Evolutionary conservation across 2,113 vertebrate genomes (phyloP).

Genomic region (Vombatus ursinus): DNA sequence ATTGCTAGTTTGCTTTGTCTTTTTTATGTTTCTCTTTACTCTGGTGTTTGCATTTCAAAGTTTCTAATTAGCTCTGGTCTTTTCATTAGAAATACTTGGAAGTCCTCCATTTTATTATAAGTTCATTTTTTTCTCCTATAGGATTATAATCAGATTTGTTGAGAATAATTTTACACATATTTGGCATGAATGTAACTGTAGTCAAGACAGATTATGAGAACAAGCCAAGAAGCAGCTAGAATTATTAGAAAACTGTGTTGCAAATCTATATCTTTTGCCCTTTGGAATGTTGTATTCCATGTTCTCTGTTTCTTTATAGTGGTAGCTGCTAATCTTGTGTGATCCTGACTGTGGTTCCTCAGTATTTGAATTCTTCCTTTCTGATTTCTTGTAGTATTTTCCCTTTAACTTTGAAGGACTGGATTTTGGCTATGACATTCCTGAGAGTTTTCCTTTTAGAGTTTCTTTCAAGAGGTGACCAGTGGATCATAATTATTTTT

Average conservation of each 20-base stretch:
- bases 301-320: neutral
- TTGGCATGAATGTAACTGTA: neutral
- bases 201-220: neutral
- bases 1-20: neutral
- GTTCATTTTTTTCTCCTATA: neutral
- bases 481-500: neutral
- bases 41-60: neutral
- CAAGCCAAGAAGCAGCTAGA: neutral
- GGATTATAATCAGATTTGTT: neutral
- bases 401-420: neutral
- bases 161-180: neutral
- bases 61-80: neutral
- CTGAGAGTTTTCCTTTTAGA: neutral
- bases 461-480: neutral
- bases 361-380: neutral
- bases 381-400: neutral
- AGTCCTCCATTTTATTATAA: neutral
- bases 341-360: neutral
- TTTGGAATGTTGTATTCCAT: neutral
- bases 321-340: neutral
- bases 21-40: neutral
- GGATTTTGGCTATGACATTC: neutral
- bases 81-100: neutral
- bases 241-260: neutral
- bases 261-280: neutral